Base-by-base conservation (phyloP, 1,140 invertebrate species). In the Rhagoletis pomonella region DNA sequence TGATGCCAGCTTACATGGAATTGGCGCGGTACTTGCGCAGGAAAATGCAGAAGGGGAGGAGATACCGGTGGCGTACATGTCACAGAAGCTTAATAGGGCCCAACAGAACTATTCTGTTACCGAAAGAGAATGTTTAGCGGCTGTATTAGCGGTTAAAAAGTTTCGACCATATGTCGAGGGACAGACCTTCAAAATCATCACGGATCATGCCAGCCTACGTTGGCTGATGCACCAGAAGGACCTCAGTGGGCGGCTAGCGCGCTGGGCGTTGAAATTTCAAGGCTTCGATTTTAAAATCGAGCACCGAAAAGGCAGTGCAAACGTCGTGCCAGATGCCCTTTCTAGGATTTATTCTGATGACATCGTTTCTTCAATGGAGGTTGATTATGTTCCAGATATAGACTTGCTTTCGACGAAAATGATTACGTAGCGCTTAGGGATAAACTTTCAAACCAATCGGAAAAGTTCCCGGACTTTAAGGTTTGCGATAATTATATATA, bases 151-250 rank as follows among this genome's bases (percentile, higher is more conserved):
- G 29, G 29, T 29, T 29, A 29, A 29, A 29, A 29, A 29, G 29
- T 29, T 29, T 86, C 64, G 90, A 47, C 87, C 90, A 9, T 95
- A 93, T 89, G 67, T 94, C 50, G 90, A 93, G 50, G 91, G 91
- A 5, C 91, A 55, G 17, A 12, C 62, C 4, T 64, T 12, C 84
- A 88, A 29, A 29, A 29, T 29, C 29, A 29, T 29, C 29, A 29
- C 29, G 29, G 29, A 29, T 29, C 29, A 29, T 29, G 29, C 29
- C 29, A 29, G 29, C 29, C 29, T 29, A 29, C 29, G 29, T 29
- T 29, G 29, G 29, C 29, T 29, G 29, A 29, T 29, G 29, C 0
- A 29, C 29, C 29, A 29, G 29, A 29, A 29, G 29, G 29, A 29
- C 29, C 29, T 29, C 29, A 29, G 29, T 29, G 29, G 29, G 29